phyloP scores from a whole-genome alignment of 1,140 invertebrate genomes.

The Tetramorium parvispinum region DNA sequence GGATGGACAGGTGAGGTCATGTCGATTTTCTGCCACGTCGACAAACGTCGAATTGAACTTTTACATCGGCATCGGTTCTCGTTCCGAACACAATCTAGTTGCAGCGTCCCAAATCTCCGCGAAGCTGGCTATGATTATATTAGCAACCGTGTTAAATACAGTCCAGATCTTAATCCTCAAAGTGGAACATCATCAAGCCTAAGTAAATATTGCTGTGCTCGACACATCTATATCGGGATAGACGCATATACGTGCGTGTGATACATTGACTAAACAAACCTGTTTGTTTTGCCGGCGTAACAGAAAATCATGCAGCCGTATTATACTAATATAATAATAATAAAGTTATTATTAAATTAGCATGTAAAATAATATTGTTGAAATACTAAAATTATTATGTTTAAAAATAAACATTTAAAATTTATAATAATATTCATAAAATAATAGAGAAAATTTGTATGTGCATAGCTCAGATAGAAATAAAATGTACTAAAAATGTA shows the following conservation, averaged over 20 bases:
- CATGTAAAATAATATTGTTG: no score
- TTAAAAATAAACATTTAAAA: not conserved
- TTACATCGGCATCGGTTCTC: slow-evolving; percentile 5
- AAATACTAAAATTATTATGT: not conserved
- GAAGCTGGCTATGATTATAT: slow-evolving; percentile 29
- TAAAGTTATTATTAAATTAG: not conserved
- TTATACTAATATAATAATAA: not conserved
- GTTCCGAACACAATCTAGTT: slow-evolving; percentile 15
- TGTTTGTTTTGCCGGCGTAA: slow-evolving; percentile 9
- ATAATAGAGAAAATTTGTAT: not conserved
- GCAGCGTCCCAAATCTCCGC: not conserved
- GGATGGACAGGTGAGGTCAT: slow-evolving; percentile 49
- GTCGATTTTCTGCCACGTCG: slow-evolving; percentile 55
- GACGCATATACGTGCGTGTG: not conserved
- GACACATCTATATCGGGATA: slow-evolving; percentile 11
- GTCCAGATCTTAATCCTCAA: slow-evolving; percentile 41
- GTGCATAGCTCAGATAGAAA: not conserved
- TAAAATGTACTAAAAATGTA: not conserved
- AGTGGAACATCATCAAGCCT: slow-evolving; percentile 36
- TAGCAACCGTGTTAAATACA: slow-evolving; percentile 5
- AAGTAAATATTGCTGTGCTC: slow-evolving; percentile 30
- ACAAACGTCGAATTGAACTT: slow-evolving; percentile 52
- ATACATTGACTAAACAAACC: slow-evolving; percentile 18
- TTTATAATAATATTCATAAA: not conserved
- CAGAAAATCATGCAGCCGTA: not conserved